phyloP scores from a whole-genome alignment of 1,140 invertebrate species.

The Neoseiulus cucumeris region DNA sequence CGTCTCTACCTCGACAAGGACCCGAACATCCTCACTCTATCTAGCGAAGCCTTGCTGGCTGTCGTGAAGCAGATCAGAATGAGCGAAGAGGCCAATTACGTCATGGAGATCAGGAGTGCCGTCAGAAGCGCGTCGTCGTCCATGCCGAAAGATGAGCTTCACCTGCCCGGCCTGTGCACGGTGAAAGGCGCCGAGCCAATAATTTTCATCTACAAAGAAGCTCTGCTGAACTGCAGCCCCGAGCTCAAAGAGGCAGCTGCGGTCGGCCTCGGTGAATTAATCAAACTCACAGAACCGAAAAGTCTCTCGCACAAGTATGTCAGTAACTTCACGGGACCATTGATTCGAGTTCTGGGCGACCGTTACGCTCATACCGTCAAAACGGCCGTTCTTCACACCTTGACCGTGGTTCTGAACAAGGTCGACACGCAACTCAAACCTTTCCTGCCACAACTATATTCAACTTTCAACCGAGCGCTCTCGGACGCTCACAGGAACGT shows the following conservation, averaged over 20 bases:
- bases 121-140: conserved; percentile 16
- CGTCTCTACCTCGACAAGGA: conserved; percentile 20
- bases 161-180: conserved; percentile 67
- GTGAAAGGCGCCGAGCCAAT: conserved; percentile 8
- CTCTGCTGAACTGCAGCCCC: conserved; percentile 74
- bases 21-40: conserved; percentile 9
- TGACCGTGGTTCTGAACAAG: conserved; percentile 73
- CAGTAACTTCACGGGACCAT: conserved; percentile 84
- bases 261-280: conserved; percentile 78
- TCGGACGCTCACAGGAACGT: conserved; percentile 70
- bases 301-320: conserved; percentile 74
- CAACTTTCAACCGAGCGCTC: conserved; percentile 83
- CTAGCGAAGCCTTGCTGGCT: conserved; percentile 18
- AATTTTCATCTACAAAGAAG: conserved; percentile 36
- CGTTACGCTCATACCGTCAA: conserved; percentile 80
- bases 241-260: conserved; percentile 88
- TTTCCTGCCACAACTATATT: conserved; percentile 92
- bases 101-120: conserved; percentile 21
- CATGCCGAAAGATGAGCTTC: conserved; percentile 9
- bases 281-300: conserved; percentile 55
- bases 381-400: conserved; percentile 79
- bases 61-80: conserved; percentile 19
- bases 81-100: conserved; percentile 15
- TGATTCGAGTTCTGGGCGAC: conserved; percentile 92
- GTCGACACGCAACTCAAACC: conserved; percentile 82